A percentile compares a stretch with the other conserved stretches of the same genome.
phyloP scores from a whole-genome alignment of 2,797 vertebrate genomes.

The Oreortyx pictus region DNA sequence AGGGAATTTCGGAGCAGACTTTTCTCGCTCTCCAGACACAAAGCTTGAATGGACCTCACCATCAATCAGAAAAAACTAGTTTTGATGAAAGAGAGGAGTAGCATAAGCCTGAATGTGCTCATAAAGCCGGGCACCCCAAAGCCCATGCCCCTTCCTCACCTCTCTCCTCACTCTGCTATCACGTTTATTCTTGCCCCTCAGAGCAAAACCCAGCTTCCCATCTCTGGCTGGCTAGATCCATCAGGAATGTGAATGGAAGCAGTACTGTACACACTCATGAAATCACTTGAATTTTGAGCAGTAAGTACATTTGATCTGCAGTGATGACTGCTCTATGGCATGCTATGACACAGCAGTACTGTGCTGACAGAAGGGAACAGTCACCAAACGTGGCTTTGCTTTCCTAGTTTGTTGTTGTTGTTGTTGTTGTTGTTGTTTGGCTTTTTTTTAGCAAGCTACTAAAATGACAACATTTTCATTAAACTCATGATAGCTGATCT shows the following conservation, averaged over 20 bases:
- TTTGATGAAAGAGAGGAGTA: not conserved
- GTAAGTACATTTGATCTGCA: not conserved
- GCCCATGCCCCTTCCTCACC: not conserved
- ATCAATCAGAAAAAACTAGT: not conserved
- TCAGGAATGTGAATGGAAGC: not conserved
- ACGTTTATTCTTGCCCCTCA: not conserved
- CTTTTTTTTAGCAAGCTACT: slow-evolving; percentile 11
- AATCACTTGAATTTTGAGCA: not conserved
- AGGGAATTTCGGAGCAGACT: not conserved
- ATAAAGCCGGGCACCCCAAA: not conserved
- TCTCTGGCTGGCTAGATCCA: not conserved
- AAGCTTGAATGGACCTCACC: not conserved
- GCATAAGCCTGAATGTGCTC: not conserved
- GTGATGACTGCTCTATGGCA: not conserved
- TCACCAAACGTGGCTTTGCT: not conserved
- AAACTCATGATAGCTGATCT: slow-evolving; percentile 44
- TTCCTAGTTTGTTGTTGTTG: not conserved
- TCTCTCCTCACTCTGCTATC: not conserved
- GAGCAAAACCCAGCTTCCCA: not conserved
- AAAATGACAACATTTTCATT: slow-evolving; percentile 53
- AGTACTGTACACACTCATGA: not conserved
- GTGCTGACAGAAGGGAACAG: not conserved
- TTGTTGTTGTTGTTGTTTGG: too few species aligned
- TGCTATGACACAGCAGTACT: not conserved
- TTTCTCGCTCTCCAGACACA: not conserved